Base-by-base conservation (phyloP, 2,888 invertebrate species). In the Neria commutata region DNA sequence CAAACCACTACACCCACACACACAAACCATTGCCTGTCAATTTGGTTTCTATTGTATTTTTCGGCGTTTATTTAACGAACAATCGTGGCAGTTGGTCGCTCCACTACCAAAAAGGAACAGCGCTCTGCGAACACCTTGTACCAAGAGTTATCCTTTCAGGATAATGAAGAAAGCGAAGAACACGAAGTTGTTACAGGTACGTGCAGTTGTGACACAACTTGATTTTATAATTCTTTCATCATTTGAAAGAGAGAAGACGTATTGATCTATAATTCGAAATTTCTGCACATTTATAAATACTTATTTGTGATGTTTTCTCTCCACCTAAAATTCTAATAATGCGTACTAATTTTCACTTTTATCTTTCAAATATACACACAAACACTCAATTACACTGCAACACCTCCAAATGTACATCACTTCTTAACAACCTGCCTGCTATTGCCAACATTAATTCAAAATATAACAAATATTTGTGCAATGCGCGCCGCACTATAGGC, bases 81-180 rank as follows among this genome's bases (percentile, higher is more conserved):
- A 67, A 51, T 25, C 25, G n/a, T 23, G 37, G 45, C 63, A 79
- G 84, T 84, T 68, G 85, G 85, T 71, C 84, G 87, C 72, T 84
- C 90, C 54, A 90, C 91, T 76, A 91, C 91, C 33, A 90, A 87
- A 79, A 91, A 91, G 76, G 94, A 95, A 81, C 92, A 92, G 79
- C 87, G 95, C 68, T 92, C 92, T 78, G 94, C 89, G 16, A 95
- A 95, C 81, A 95, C 93, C 1, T 83, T 95, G 58, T 95, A 95
- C 80, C 95, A 95, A 83, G 97, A 97, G 82, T 86, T 97, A 47
- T 92, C 95, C 72, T 95, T 95, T 83, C 94, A 92, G 83, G 96
- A 96, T 81, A 90, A 92, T 29, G 88, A 94, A 65, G 90, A 92
- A 61, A 94, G 91, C 81, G 95, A 95, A 82, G 91, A 92, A 54